Base-by-base conservation (phyloP, 2,797 vertebrate species). In the Ctenopoma multispine region DNA sequence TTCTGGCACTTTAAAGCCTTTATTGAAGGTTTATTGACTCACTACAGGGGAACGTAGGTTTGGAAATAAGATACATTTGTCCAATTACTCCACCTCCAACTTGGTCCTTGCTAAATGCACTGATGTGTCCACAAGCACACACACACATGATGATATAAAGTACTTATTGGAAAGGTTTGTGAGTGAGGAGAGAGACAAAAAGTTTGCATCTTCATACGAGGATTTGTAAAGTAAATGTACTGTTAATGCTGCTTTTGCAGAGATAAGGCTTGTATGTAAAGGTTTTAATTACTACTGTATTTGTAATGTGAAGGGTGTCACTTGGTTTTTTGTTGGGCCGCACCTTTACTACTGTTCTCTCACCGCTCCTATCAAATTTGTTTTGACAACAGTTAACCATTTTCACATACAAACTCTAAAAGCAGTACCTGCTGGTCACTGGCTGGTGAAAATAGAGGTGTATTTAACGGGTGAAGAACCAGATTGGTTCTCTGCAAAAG, bases 1-100 rank as follows among this genome's bases (percentile, higher is more conserved):
- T 66, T 70, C 69, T 71, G 69, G 72, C 57, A 40, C 68, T 54
- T 63, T 15, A 7, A 61, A 60, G 59, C 48, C 20, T 70, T 76
- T 63, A n/a, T n/a, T n/a, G n/a, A n/a, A 43, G 43, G 29, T 81
- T 87, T 83, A 84, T 78, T 77, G 79, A 80, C 76, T 82, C 74
- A 65, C 72, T 3, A 29, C 63, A 79, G 75, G 41, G 50, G 78
- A 71, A 68, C 65, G 1, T 38, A 31, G 69, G 46, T 27, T 29
- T 46, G 81, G 71, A 86, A 86, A 79, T 58, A 38, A 66, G 75
- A 83, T 81, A 21, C 51, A 85, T 85, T 67, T 65, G 75, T 64
- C 51, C 63, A 75, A 66, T 77, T 77, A 34, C 34, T 56, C 27
- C 20, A 46, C 50, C n/a, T 67, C 47, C 23, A 64, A 24, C 70